A percentile compares a stretch with the other conserved stretches of the same genome.
Evolutionary conservation across 1,140 invertebrate genomes (phyloP).

Genomic region (Sarcophaga bullata): DNA sequence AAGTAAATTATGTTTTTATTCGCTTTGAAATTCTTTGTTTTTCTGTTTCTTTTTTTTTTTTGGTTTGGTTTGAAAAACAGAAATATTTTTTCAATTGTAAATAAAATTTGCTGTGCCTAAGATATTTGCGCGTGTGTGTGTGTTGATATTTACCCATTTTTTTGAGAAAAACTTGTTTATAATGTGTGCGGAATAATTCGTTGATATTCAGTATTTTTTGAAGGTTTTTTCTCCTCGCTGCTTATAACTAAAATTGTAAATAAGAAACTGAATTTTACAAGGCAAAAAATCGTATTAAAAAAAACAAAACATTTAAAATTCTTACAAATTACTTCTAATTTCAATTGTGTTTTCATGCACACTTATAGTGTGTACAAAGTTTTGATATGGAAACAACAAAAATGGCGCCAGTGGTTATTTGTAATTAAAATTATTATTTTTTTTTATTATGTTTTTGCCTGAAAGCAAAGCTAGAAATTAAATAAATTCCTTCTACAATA

Average conservation of each 20-base stretch:
- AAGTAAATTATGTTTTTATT: background rate
- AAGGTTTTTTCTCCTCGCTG: background rate
- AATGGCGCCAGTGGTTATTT: slow-evolving; percentile 15
- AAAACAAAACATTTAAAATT: background rate
- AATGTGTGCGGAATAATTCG: background rate
- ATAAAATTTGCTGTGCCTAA: too few species aligned
- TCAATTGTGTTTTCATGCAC: background rate
- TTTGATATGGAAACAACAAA: background rate
- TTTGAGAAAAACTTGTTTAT: slow-evolving; percentile 22
- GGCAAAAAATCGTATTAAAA: background rate
- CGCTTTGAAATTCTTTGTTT: background rate
- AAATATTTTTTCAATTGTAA: too few species aligned
- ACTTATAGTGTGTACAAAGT: too few species aligned
- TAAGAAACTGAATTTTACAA: background rate
- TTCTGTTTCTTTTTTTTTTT: background rate
- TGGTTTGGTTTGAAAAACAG: too few species aligned
- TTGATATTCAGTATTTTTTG: background rate
- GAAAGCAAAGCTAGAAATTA: background rate
- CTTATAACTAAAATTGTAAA: background rate
- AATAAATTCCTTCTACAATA: background rate
- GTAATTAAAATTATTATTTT: background rate
- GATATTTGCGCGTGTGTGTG: too few species aligned
- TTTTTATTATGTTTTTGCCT: background rate
- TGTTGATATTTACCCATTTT: background rate
- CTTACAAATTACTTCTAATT: background rate